phyloP scores from a whole-genome alignment of 2,113 vertebrate species.

The Electrona antarctica region DNA sequence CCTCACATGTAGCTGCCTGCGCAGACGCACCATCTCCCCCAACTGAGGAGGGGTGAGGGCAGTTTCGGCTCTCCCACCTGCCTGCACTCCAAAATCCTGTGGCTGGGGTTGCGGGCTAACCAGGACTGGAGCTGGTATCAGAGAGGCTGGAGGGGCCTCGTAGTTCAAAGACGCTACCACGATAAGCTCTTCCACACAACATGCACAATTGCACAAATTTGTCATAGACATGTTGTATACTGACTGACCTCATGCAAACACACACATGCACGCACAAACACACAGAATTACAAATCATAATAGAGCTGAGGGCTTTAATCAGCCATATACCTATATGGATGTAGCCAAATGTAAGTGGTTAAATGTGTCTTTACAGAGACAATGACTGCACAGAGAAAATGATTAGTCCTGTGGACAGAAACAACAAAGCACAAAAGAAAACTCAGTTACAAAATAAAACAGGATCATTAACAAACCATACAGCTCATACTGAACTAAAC shows the following conservation, averaged over 20 bases:
- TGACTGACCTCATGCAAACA: constrained; percentile 36
- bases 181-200: constrained; percentile 65
- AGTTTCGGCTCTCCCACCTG: not conserved
- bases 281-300: constrained; percentile 15
- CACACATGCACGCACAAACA: not conserved
- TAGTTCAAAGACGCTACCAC: constrained; percentile 52
- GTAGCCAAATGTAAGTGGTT: constrained; percentile 18
- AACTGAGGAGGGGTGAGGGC: constrained; percentile 66
- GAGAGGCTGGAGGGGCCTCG: constrained; percentile 23
- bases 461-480: constrained; percentile 21
- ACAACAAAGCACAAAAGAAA: constrained; percentile 56
- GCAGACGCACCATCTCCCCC: constrained; percentile 77
- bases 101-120: constrained; percentile 26
- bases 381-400: constrained; percentile 4
- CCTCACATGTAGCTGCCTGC: constrained; percentile 86
- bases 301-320: constrained; percentile 7
- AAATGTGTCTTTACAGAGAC: constrained; percentile 26
- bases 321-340: not conserved
- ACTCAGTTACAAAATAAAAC: constrained; percentile 45
- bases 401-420: constrained; percentile 32
- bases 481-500: constrained; percentile 27
- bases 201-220: constrained; percentile 67
- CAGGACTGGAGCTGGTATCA: constrained; percentile 41
- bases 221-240: constrained; percentile 35
- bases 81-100: constrained; percentile 6